Evolutionary conservation across 2,888 invertebrate genomes (phyloP).

Genomic region (Serrognathus titanus): DNA sequence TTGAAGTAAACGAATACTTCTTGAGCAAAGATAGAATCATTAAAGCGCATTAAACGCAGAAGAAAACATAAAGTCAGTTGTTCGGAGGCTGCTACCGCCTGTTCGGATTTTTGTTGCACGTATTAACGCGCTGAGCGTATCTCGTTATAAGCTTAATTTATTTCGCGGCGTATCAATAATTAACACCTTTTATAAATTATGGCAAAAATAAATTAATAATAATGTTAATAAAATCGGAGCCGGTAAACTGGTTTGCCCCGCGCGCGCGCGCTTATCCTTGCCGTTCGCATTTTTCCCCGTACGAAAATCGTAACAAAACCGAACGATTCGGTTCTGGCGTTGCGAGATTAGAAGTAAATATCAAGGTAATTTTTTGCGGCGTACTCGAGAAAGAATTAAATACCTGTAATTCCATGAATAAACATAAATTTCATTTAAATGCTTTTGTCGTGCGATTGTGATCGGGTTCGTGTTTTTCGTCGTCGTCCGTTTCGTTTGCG

Average conservation of each 20-base stretch:
- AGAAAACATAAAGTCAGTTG: too few relatives aligned
- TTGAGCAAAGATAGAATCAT: too few relatives aligned
- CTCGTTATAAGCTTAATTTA: slow-evolving; percentile 11
- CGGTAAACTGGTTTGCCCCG: not conserved
- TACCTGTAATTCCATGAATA: not conserved
- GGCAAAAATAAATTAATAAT: slow-evolving; percentile 13
- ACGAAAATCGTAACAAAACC: not conserved
- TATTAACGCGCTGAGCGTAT: not conserved
- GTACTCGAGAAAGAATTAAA: not conserved
- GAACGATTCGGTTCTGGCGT: not conserved
- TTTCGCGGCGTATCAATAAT: slow-evolving; percentile 9
- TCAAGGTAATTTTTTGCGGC: slow-evolving; percentile 3
- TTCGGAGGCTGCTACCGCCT: too few relatives aligned
- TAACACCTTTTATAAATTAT: slow-evolving; percentile 14
- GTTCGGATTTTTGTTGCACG: too few relatives aligned
- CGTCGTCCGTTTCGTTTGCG: too few relatives aligned
- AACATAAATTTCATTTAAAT: not conserved
- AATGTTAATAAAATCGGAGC: slow-evolving; percentile 9
- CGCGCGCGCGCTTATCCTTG: not conserved
- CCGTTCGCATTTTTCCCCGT: not conserved
- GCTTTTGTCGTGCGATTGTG: too few relatives aligned
- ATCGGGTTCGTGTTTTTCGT: too few relatives aligned
- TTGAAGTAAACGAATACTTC: too few relatives aligned
- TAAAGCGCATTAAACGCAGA: too few relatives aligned
- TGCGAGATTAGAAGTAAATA: slow-evolving; percentile 2